Base-by-base conservation (phyloP, 2,113 vertebrate species). In the Epinephelus moara region DNA sequence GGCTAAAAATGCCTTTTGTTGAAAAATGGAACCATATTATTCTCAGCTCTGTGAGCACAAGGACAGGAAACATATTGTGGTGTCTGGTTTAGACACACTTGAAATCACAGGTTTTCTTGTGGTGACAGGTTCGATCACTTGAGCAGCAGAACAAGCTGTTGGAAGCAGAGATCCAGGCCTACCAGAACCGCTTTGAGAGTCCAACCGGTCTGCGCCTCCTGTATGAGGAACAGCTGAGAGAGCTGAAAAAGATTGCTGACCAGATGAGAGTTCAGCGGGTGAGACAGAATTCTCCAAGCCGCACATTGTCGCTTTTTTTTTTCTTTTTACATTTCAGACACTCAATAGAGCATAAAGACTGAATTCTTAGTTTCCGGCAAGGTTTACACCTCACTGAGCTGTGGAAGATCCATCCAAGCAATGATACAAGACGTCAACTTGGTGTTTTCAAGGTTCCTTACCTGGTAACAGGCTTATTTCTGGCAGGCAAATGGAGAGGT, bases 151-250 rank as follows among this genome's bases (percentile, higher is more conserved):
- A 95, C 83, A 82, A 80, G 4, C 80, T 93, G 13, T 61, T 94
- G 69, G 90, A 96, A 83, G 33, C 89, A 3, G 93, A 94, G 92
- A 94, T 90, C 6, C 80, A 92, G 40, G 86, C 92, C 69, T 93
- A 95, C 53, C 82, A 90, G 50, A 91, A 92, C 85, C 91, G 92
- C 18, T 94, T 18, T 75, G 60, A 91, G 30, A 93, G 82, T 66
- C 82, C 94, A 5, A 84, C 93, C n/a, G 92, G 92, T 71, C 80
- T 95, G 60, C 92, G 89, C 59, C 80, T 82, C 27, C 76, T 96
- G 25, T 93, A 96, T n/a, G 90, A 95, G 89, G 94, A 95, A 19
- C 91, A 95, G 70, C 90, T 95, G 81, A 90, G 45, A 82, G 94
- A 95, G 71, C 85, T 95, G 84, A 89, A 73, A 75, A 95, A 86